These are phyloP conservation scores for Schizaphis graminum DNA, from an alignment of 2,888 invertebrate genomes.

Conservation along the genomic window DNA sequence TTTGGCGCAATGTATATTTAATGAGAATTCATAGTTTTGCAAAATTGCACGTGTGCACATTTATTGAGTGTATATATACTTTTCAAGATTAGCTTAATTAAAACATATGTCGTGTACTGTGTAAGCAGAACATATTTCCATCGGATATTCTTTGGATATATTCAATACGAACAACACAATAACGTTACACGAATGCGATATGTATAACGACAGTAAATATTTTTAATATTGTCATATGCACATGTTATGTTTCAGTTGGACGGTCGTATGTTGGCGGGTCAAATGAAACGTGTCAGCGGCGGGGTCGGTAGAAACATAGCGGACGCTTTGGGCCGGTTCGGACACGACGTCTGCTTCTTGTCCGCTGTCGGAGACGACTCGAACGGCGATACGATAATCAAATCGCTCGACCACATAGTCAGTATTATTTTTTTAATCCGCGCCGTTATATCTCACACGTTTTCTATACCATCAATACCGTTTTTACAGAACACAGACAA, in stretches of 20 bases:
- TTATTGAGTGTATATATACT: neutral
- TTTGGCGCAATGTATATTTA: neutral
- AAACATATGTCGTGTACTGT: neutral
- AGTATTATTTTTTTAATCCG: constrained; percentile 19
- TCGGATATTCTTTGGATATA: neutral
- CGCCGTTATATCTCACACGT: neutral
- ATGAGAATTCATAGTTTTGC: constrained; percentile 1
- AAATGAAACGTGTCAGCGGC: constrained; percentile 79
- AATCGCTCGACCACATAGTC: constrained; percentile 69
- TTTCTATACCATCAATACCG: neutral
- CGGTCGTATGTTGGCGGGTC: constrained; percentile 73
- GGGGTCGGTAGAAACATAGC: constrained; percentile 95
- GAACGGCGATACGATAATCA: constrained; percentile 72
- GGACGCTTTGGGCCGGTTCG: constrained; percentile 81
- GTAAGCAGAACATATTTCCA: neutral
- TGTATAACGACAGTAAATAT: neutral
- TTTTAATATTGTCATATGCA: neutral
- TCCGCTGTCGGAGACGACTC: constrained; percentile 84
- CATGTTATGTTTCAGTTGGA: constrained; percentile 28
- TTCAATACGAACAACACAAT: neutral
- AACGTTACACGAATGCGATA: too few relatives aligned
- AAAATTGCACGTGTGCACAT: neutral
- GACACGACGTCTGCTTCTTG: constrained; percentile 73
- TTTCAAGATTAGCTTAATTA: neutral
- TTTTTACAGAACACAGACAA: constrained; percentile 69